phyloP scores from a whole-genome alignment of 2,888 invertebrate species.

The Sipunculus nudus region DNA sequence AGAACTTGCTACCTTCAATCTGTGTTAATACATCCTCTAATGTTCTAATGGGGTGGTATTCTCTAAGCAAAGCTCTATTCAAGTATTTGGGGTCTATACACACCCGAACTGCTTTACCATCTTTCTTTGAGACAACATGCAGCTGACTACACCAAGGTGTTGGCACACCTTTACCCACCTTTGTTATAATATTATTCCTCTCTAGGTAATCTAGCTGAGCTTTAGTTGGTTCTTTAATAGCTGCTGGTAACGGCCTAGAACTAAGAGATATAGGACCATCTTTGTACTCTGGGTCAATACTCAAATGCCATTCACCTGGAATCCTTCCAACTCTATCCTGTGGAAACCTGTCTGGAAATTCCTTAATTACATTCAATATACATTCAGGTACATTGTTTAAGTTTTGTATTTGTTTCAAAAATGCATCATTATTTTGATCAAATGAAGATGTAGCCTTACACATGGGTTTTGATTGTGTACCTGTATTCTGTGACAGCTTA shows the following conservation, averaged over 20 bases:
- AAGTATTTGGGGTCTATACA: no score
- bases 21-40: no score
- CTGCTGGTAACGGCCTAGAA: slow-evolving; percentile 2
- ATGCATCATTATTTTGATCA: no score
- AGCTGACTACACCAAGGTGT: background rate
- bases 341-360: slow-evolving; percentile 6
- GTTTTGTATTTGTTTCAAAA: background rate
- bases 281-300: slow-evolving; percentile 5
- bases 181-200: slow-evolving; percentile 3
- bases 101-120: no score
- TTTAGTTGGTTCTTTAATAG: background rate
- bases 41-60: no score
- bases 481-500: no score
- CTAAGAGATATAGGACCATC: slow-evolving; percentile 3
- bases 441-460: no score
- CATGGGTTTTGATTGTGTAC: no score
- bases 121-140: background rate
- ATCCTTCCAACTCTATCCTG: slow-evolving; percentile 3
- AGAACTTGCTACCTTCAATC: no score
- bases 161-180: background rate
- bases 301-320: slow-evolving; percentile 1
- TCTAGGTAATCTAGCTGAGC: slow-evolving; percentile 1
- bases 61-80: no score
- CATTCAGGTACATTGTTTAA: background rate
- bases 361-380: background rate